Base-by-base conservation (phyloP, 1,140 invertebrate species). In the Steinernema khuongi region DNA sequence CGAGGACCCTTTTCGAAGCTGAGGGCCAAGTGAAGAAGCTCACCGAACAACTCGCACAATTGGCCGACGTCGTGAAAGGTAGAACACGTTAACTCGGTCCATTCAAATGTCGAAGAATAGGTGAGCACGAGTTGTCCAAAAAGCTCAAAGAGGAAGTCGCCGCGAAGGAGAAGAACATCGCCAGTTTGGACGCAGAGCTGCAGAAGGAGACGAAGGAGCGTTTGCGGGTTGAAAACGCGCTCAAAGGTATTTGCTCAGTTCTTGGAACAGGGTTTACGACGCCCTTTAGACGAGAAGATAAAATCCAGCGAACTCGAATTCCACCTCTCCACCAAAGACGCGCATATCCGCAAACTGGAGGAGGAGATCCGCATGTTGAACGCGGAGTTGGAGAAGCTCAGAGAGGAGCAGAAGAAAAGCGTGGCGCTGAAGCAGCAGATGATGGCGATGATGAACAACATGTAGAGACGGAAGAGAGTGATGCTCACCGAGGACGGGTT, bases 401-500 rank as follows among this genome's bases (percentile, higher is more conserved):
- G 19, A 60, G 50, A 60, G 22, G 50, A 60, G 22, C 50, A 60
- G 26, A 60, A 60, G 50, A 60, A 60, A 22, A 60, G 26, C 19
- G 7, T 26, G 22, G 19, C 50, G 11, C 22, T 60, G 50, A 60
- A 60, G 22, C 50, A 60, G 50, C 50, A 60, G 50, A 60, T 60
- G 50, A 60, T 60, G 50, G 50, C 50, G 50, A 60, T 60, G 50
- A 60, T 60, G 50, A 60, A 60, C 50, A 60, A 60, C 50, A 60
- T 60, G 50, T 60, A 41, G 36, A 11, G 7, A n/a, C n/a, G 7
- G 36, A 41, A 41, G 36, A 11, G 36, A n/a, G 36, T 41, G 36
- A 60, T 26, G 11, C 50, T 26, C 50, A 17, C 50, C 4, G 50
- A 2, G 2, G 22, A 60, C 50, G 50, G 50, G 50, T 60, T 60